Base-by-base conservation (phyloP, 2,888 invertebrate species). In the Scaptodrosophila latifasciaeformis region DNA sequence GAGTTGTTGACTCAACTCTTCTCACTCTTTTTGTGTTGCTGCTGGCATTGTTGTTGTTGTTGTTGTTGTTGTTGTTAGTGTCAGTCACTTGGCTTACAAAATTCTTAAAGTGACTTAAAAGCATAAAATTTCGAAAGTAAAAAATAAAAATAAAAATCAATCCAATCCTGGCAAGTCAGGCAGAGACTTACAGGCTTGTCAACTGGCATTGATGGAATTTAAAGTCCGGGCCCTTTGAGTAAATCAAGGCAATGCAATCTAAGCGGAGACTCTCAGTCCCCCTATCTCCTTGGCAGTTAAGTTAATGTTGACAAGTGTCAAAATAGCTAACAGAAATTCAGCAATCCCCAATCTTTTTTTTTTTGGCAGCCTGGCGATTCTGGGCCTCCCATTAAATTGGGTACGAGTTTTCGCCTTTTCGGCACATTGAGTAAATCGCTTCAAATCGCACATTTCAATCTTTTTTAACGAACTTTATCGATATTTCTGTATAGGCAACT, bases 271-370 rank as follows among this genome's bases (percentile, higher is more conserved):
- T n/a, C n/a, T n/a, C n/a, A n/a, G n/a, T n/a, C n/a, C n/a, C n/a
- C n/a, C n/a, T n/a, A n/a, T n/a, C n/a, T n/a, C n/a, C n/a, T n/a
- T n/a, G n/a, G 75, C 65, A 10, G 44, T 77, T 71, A 75, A 76
- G 78, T 75, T 71, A 76, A 76, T 75, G 78, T 65, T 67, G 76
- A 78, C 76, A 76, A 78, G 78, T 71, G 68, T 78, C 76, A 75
- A 66, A 69, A 71, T 66, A 66, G 71, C 62, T 39, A 45, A 31
- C 48, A 29, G 17, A 34, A 37, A 31, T n/a, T 40, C 24, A 10
- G 9, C 24, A 9, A 3, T 18, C 40, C 21, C n/a, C n/a, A n/a
- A n/a, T n/a, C n/a, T n/a, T n/a, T n/a, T n/a, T n/a, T n/a, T n/a
- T n/a, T n/a, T n/a, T 21, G 10, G 40, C 2, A 34, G 34, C n/a